A percentile compares a stretch with the other conserved stretches of the same genome.
phyloP scores from a whole-genome alignment of 1,140 invertebrate genomes.

The Dolichoris vasculosae region DNA sequence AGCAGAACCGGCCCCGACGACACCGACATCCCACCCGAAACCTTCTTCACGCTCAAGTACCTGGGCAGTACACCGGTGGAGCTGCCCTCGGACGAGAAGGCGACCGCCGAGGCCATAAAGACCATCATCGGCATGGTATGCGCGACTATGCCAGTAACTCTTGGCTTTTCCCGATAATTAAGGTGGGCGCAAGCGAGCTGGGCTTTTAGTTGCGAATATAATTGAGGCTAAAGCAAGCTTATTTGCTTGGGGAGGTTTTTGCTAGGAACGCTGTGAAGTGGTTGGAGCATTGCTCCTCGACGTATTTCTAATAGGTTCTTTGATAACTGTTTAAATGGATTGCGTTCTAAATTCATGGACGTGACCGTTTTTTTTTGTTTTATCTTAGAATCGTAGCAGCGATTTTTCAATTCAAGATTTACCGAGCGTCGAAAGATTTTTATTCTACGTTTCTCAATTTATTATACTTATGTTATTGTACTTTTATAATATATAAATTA shows the following conservation, averaged over 20 bases:
- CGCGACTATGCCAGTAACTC: background rate
- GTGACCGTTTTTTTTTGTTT: too few species aligned
- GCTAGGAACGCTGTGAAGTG: background rate
- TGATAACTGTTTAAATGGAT: too few species aligned
- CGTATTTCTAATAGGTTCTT: background rate
- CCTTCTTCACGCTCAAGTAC: constrained; percentile 82
- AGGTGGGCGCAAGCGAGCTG: background rate
- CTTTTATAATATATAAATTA: too few species aligned
- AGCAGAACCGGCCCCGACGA: constrained; percentile 72
- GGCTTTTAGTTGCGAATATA: background rate
- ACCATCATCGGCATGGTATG: constrained; percentile 79
- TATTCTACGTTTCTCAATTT: too few species aligned
- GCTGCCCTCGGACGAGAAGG: constrained; percentile 77
- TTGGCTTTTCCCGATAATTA: background rate
- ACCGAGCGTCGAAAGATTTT: too few species aligned
- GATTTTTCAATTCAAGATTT: too few species aligned
- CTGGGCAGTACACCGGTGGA: constrained; percentile 82
- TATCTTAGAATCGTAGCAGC: too few species aligned
- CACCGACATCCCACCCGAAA: constrained; percentile 75
- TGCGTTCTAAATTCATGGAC: too few species aligned
- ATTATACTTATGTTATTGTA: too few species aligned
- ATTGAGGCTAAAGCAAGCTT: background rate
- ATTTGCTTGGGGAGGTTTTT: background rate
- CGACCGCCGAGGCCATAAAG: constrained; percentile 82
- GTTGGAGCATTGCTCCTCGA: background rate